A percentile compares a stretch with the other conserved stretches of the same genome.
Evolutionary conservation across 30 jellyfish, hydroid and myxozoan species (phyloP).

Genomic region (Turritopsis dohrnii): DNA sequence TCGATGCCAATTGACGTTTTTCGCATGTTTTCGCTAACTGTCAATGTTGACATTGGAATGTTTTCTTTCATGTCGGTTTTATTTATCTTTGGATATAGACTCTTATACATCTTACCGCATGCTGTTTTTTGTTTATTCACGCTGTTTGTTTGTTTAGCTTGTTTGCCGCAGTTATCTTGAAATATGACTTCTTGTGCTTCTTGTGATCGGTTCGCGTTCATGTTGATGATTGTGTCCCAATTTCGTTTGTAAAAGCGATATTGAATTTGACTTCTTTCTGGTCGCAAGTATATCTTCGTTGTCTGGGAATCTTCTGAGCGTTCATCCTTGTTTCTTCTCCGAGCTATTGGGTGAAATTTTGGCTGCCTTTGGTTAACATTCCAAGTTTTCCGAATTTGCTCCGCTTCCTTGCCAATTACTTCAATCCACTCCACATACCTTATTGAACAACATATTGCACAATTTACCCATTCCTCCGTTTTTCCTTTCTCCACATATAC

Average conservation of each 20-base stretch:
- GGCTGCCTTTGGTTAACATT: neutral
- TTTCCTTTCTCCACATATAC: neutral
- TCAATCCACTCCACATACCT: neutral
- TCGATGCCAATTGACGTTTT: no score
- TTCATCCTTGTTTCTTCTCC: neutral
- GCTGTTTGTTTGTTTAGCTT: no score
- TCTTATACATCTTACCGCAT: no score
- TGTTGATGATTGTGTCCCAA: neutral
- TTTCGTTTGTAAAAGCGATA: neutral
- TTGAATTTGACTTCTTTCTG: neutral
- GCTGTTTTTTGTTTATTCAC: no score
- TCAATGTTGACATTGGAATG: no score
- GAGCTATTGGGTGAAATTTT: neutral
- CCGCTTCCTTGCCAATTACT: neutral
- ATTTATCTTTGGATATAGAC: no score
- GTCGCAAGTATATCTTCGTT: neutral
- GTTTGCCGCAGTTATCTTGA: no score
- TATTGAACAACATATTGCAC: neutral
- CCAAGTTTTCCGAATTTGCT: neutral
- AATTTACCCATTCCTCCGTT: neutral
- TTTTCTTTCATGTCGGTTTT: no score
- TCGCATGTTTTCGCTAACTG: no score
- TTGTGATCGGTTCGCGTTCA: neutral
- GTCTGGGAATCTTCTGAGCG: neutral
- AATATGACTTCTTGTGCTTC: neutral